A percentile compares a stretch with the other conserved stretches of the same genome.
Conservation (phyloP, 2,797 vertebrate genomes). For the Clamator glandarius region DNA sequence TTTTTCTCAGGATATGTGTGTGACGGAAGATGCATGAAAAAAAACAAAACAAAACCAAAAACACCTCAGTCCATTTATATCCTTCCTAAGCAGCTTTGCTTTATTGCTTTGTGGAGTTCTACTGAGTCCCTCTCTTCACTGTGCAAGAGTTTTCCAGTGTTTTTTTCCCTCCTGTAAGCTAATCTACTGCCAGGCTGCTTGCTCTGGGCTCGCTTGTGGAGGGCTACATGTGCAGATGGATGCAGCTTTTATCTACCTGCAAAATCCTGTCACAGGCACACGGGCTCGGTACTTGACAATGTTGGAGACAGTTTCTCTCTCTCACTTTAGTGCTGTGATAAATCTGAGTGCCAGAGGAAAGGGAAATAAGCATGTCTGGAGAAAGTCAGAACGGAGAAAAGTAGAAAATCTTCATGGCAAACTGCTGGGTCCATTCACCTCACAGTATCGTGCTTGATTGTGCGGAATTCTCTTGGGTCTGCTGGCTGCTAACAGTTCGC, state of each 20-base stretch:
- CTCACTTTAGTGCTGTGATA: background rate
- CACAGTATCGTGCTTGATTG: background rate
- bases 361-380: background rate
- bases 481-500: background rate
- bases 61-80: background rate
- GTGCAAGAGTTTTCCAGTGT: background rate
- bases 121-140: background rate
- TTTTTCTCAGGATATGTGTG: background rate
- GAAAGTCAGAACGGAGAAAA: background rate
- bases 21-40: background rate
- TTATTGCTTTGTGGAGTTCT: background rate
- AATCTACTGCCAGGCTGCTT: background rate
- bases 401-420: background rate
- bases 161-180: background rate
- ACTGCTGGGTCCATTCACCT: background rate
- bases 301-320: background rate
- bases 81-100: background rate
- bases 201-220: accelerated
- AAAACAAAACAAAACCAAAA: background rate
- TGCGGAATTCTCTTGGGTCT: background rate
- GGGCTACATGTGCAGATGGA: background rate
- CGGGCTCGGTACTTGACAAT: background rate
- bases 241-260: background rate
- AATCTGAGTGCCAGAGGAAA: background rate
- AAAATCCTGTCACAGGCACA: background rate